Base-by-base conservation (phyloP, 2,797 vertebrate genomes). In the Liparis tanakae region DNA sequence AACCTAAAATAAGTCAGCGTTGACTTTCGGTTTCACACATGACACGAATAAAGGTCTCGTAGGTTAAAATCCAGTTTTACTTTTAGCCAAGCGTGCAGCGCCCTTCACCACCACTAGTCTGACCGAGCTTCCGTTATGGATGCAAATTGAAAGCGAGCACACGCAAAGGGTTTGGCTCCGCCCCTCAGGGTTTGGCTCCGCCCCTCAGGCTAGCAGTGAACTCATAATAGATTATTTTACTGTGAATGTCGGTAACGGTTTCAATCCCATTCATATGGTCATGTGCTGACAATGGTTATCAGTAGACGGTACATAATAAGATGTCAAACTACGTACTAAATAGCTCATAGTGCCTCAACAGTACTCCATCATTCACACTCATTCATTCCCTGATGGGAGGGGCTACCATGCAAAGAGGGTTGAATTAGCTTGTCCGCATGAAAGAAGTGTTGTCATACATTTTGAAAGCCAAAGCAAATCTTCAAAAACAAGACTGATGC, bases 401-500 rank as follows among this genome's bases (percentile, higher is more conserved):
- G 43, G 43, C 43, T 51, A 10, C n/a, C 48, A 51, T 51, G 48
- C 48, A 20, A 51, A 10, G 18, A 54, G 51, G 22, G 6, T 54
- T 30, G 6, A 54, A 30, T 13, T 3, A 7, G 6, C 14, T 25
- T 14, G 20, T 53, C 22, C 12, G 22, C 7, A 6, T 25, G 20
- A 25, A 12, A 25, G 22, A 30, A 54, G 22, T 5, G 5, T 14
- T 22, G 20, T 10, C 2, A 53, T 53, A 22, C 10, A 20, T 53
- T 53, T 53, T 22, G 10, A 51, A 51, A 51, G 10, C 50, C 20
- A 53, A 25, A 53, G 22, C 7, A 53, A 25, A 53, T 25, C 50
- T 53, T 25, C 25, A 22, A 25, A 53, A 53, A 20, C 20, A 25
- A 13, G 46, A 77, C 48, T 54, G 48, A 65, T 12, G 37, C 48